A percentile compares a stretch with the other conserved stretches of the same genome.
Conservation (phyloP, 2,888 invertebrate genomes). For the Scelioninae gen. 2 region DNA sequence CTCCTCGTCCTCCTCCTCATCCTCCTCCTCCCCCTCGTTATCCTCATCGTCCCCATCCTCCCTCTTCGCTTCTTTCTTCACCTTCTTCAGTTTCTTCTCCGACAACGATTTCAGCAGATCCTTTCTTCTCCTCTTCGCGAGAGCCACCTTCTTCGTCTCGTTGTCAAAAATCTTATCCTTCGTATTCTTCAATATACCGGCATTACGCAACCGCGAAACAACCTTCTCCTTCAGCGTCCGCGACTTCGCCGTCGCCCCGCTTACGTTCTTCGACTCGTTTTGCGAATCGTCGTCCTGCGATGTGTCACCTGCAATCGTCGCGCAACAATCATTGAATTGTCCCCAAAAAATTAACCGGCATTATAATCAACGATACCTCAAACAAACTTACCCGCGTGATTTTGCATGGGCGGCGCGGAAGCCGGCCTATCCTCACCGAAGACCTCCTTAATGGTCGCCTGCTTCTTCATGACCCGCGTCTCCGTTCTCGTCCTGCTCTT, state of each 20-base stretch:
- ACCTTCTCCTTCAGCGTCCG: slow-evolving; percentile 68
- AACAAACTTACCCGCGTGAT: slow-evolving; percentile 72
- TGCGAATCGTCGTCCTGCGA: slow-evolving; percentile 73
- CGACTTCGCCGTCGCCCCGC: slow-evolving; percentile 57
- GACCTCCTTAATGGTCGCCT: slow-evolving; percentile 88
- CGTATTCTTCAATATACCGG: slow-evolving; percentile 72
- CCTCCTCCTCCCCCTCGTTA: slow-evolving; percentile 72
- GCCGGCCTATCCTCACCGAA: slow-evolving; percentile 89
- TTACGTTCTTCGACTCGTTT: slow-evolving; percentile 66
- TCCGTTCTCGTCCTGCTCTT: slow-evolving; percentile 86
- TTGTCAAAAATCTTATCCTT: slow-evolving; percentile 71
- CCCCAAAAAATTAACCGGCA: too few relatives aligned
- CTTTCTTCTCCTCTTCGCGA: slow-evolving; percentile 69
- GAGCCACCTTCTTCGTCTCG: slow-evolving; percentile 72
- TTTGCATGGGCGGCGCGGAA: slow-evolving; percentile 86
- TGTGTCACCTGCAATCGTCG: slow-evolving; percentile 66
- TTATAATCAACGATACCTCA: too few relatives aligned
- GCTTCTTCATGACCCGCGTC: slow-evolving; percentile 83
- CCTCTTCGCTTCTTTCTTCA: slow-evolving; percentile 70
- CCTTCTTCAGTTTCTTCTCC: slow-evolving; percentile 67
- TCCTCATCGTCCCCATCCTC: slow-evolving; percentile 69
- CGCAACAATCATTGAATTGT: too few relatives aligned
- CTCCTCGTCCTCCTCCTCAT: slow-evolving; percentile 71
- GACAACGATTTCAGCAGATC: slow-evolving; percentile 70
- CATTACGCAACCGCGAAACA: slow-evolving; percentile 71